Evolutionary conservation across 2,888 invertebrate genomes (phyloP), one percentile per base, ranked within the genome.

Genomic region (Adelphocoris suturalis): DNA sequence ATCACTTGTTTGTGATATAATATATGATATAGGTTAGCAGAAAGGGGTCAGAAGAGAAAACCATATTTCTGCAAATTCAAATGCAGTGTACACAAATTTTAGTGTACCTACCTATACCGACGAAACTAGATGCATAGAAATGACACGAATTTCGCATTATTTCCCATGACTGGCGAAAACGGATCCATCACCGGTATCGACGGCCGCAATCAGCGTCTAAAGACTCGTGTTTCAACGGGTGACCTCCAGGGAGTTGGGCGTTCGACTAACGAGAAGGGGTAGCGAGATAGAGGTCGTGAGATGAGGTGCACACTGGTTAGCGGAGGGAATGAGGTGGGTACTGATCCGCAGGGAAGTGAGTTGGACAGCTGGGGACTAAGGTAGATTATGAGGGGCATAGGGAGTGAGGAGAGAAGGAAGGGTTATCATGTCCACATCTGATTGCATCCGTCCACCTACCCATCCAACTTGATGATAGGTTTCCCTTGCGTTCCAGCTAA

Each of bases 401-500:
- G 16, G 16, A 13, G 14, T 52, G 52, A 14, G 14, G 14, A 14
- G 52, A 52, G 14, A 16, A 52, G 52, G 68, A 68, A 68, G 57
- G 57, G 68, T 68, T 68, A 68, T 68, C 68, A 68, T 68, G 68
- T 23, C 68, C 27, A 12, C 68, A 23, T 68, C 23, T 23, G 68
- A 68, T 68, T 23, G 68, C 23, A 4, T 23, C 23, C 19, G 37
- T 68, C 68, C 68, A 68, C 68, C 68, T 68, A 13, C 68, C 68
- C 68, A 27, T 68, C 68, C 23, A 68, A 68, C 68, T 68, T 68
- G 68, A 68, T 68, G 68, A 68, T 68, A 68, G 68, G 68, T 23
- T 23, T 68, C 68, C 68, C 68, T 57, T 57, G 57, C 57, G 57
- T 57, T 57, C 23, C 23, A 11, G 68, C 11, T 68, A 68, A 68